Base-by-base conservation (phyloP, 2,888 invertebrate species). In the Andrena marginata region DNA sequence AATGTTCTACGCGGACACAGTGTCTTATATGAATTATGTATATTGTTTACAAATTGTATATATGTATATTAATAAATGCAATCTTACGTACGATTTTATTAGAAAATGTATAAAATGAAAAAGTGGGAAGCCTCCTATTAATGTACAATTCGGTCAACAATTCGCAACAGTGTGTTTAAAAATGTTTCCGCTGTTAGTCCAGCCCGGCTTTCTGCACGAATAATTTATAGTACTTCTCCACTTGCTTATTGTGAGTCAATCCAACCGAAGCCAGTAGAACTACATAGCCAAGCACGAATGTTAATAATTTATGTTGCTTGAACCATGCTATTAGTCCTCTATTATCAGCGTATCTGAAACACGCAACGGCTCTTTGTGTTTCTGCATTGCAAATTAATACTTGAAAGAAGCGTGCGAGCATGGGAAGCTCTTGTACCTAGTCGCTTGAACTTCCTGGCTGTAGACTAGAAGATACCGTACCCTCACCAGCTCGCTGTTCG, bases 401-500 rank as follows among this genome's bases (percentile, higher is more conserved):
- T 48, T 10, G 0, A 65, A 13, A 10, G n/a, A 60, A n/a, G 31
- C 4, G 23, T 10, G 8, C 10, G 10, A 3, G 54, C 29, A 7
- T 23, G n/a, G 29, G 13, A 16, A 64, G 10, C 13, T 51, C 64
- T 42, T 20, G 56, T 83, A 83, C 93, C 89, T 92, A 71, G 87
- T 73, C 68, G 90, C 70, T 49, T 91, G 86, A 65, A 92, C 90
- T 78, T 93, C 92, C 89, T 92, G 92, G 70, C 92, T 91, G 91
- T 97, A 98, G 23, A 98, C 96, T 76, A 98, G 94, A 74, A 98
- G 94, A 93, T 97, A 97, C 82, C 97, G 96, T 26, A 97, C 95
- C 85, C 97, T 95, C 16, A 97, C 95, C 89, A 97, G 94, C 87
- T 97, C 97, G 91, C 97, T 96, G 91, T 97, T 97, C 68, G 96